Base-by-base conservation (phyloP, 2,113 vertebrate species). In the Origma solitaria region DNA sequence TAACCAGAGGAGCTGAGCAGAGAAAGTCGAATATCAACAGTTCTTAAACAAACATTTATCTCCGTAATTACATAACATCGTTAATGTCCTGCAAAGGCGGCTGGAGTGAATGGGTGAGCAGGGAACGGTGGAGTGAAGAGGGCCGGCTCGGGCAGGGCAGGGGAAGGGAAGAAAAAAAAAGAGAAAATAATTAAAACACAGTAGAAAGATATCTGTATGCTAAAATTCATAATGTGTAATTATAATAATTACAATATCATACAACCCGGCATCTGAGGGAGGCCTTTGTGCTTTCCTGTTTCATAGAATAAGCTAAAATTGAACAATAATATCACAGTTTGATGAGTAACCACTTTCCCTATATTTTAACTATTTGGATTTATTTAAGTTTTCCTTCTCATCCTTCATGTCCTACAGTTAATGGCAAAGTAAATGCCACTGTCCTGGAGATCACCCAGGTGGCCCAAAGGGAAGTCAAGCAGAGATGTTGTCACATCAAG, bases 181-280 rank as follows among this genome's bases (percentile, higher is more conserved):
- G 14, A 82, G 1, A 77, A 98, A 97, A 97, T 71, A 96, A 98
- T 98, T 97, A 98, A 98, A 98, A 98, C 97, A 99, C 98, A 98
- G 98, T 98, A 99, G 98, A 98, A 99, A 99, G 95, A 98, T 98
- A 98, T 98, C 98, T 98, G 98, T 98, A 98, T 97, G 98, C 98
- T 99, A 98, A 99, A 98, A 98, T 98, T 98, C 98, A 98, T 98
- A 97, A 98, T 98, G 97, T 98, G 98, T 98, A 98, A 98, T 98
- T 98, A 98, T 98, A 97, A 97, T 98, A 98, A 98, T 99, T 98
- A 99, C 98, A 98, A 97, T 98, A 98, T 98, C 98, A 97, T 99
- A 98, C 98, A 99, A 98, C 98, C 98, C 96, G 96, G 98, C 98
- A 97, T 97, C 96, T 96, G 92, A 98, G 98, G 98, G 95, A 98